Conservation (phyloP, 2,888 invertebrate species). For the Metallyticus violacea region DNA sequence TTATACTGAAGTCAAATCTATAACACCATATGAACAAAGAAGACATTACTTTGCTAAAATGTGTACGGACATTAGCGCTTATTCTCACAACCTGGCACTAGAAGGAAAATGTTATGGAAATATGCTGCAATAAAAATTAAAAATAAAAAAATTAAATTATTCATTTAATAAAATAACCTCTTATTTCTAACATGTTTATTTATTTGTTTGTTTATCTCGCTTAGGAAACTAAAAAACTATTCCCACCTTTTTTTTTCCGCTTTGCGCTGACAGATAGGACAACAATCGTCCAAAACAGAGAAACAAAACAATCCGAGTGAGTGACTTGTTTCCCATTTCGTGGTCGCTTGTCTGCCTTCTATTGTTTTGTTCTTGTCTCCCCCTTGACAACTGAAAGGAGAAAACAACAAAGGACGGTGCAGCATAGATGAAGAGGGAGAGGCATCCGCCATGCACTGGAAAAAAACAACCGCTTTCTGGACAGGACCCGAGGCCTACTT, state of each 20-base stretch:
- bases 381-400: constrained; percentile 11
- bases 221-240: not conserved
- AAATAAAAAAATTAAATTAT: too few relatives aligned
- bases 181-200: too few relatives aligned
- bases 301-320: not conserved
- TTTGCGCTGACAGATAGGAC: not conserved
- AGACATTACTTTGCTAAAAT: too few relatives aligned
- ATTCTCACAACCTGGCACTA: too few relatives aligned
- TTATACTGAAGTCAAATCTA: too few relatives aligned
- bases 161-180: too few relatives aligned
- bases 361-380: not conserved
- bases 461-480: not conserved
- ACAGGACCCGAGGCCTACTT: not conserved
- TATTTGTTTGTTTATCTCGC: too few relatives aligned
- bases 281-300: not conserved
- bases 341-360: not conserved
- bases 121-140: too few relatives aligned
- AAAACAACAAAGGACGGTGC: constrained; percentile 5
- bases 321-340: constrained; percentile 9
- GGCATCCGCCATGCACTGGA: not conserved
- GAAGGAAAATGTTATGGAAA: too few relatives aligned
- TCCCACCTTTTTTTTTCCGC: not conserved
- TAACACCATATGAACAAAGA: too few relatives aligned
- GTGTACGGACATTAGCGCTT: too few relatives aligned
- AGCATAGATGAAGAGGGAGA: not conserved